Evolutionary conservation across 2,797 vertebrate genomes (phyloP), one percentile per base, ranked within the genome.

Genomic region (Phaenicophaeus curvirostris): DNA sequence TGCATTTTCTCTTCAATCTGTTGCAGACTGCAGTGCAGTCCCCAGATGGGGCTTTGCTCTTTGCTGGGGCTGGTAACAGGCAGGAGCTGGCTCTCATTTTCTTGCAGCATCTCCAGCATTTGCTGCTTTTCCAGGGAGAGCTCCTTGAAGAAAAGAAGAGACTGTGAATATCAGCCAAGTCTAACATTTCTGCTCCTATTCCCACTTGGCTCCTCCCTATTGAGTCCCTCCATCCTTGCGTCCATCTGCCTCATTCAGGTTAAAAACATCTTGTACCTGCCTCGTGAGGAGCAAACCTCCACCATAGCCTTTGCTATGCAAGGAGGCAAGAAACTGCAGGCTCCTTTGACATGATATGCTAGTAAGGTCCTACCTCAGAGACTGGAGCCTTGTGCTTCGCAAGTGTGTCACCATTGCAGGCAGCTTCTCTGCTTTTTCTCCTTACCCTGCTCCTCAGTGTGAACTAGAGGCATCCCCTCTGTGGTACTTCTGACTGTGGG

Each of bases 1-100:
- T 98, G 99, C 98, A 99, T 99, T 82, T 98, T 98, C 89, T 99
- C 98, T 94, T 99, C 99, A 5, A 99, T 99, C 97, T 99, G 98
- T 67, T 87, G 97, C 66, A 99, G 98, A 97, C 98, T 98, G 78
- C 97, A 98, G 44, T 98, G 98, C 91, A 99, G 98, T 83, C 98
- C 97, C 77, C 98, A 97, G 4, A 62, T 81, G 19, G 98, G 96
- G 44, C 89, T 94, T 2, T 93, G 93, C 82, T 96, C 95, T 85
- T 96, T 95, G 9, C 77, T 97, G 77, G 94, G 95, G 93, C 14
- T 96, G 66, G 37, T 77, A 91, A 82, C 87, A 48, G 82, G 35
- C 88, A 78, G 96, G 33, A 94, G 4, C 55, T 98, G 96, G 41
- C 78, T 90, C 75, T 98, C 98, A 35, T 98, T 98, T 89, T 97